Conservation (phyloP, 2,888 invertebrate species). For the Tachina lurida region DNA sequence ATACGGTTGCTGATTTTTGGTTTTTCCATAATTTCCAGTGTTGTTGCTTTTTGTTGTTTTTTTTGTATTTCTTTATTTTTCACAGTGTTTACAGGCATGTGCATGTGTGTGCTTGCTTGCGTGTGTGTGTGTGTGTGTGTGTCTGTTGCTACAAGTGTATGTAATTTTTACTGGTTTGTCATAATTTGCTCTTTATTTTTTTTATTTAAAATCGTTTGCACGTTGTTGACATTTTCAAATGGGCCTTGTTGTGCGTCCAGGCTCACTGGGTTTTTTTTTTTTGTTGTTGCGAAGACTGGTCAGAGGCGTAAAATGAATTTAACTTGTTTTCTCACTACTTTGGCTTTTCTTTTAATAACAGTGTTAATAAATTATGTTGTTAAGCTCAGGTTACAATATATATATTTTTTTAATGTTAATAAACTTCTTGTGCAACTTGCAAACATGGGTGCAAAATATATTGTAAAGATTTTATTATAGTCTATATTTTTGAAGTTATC, state of each 20-base stretch:
- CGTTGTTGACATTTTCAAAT: constrained; percentile 72
- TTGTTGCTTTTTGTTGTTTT: constrained; percentile 37
- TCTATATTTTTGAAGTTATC: too few species aligned
- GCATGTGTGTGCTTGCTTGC: constrained; percentile 50
- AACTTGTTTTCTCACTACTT: constrained; percentile 67
- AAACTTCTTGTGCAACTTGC: constrained; percentile 10
- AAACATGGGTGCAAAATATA: neutral
- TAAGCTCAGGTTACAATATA: constrained; percentile 39
- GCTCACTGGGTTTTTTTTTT: neutral
- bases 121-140: neutral
- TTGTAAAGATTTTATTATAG: neutral
- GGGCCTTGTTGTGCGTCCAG: constrained; percentile 52
- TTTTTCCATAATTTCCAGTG: constrained; percentile 73
- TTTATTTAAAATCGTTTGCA: constrained; percentile 68
- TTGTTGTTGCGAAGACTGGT: constrained; percentile 1
- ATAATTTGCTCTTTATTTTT: constrained; percentile 45
- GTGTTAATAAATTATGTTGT: constrained; percentile 69
- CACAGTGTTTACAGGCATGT: constrained; percentile 57
- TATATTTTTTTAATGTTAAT: constrained; percentile 16
- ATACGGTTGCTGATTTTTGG: constrained; percentile 82
- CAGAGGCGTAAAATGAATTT: constrained; percentile 63
- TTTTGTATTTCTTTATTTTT: constrained; percentile 51
- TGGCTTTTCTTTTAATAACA: constrained; percentile 69
- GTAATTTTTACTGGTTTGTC: constrained; percentile 60
- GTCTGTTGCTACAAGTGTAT: constrained; percentile 1